Evolutionary conservation across 2,113 vertebrate genomes (phyloP).

Genomic region (Erythrocercus mccallii): DNA sequence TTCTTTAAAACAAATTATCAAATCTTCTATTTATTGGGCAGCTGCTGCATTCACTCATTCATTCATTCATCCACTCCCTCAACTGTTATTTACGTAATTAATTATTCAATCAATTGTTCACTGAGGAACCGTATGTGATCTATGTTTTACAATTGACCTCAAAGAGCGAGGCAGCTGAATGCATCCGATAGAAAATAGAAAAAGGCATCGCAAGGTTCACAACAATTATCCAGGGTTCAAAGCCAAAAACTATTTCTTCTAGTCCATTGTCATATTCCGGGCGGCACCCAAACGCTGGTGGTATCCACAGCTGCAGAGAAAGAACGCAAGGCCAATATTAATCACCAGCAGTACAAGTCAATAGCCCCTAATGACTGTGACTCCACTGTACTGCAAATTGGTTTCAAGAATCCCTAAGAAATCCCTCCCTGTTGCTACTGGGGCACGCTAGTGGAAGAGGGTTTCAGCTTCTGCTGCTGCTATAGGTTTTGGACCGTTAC

Average conservation of each 20-base stretch:
- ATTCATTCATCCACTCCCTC: not conserved
- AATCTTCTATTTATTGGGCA: constrained; percentile 9
- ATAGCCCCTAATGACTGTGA: not conserved
- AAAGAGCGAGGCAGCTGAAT: constrained; percentile 92
- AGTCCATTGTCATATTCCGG: constrained; percentile 94
- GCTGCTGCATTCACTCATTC: constrained; percentile 1
- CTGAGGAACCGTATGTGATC: not conserved
- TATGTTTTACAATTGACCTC: constrained; percentile 91
- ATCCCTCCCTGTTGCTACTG: not conserved
- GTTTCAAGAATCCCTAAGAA: not conserved
- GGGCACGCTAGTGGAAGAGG: not conserved
- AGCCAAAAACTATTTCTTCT: constrained; percentile 91
- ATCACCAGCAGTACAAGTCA: not conserved
- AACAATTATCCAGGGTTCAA: constrained; percentile 91
- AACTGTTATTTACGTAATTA: constrained; percentile 15
- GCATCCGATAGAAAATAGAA: constrained; percentile 97
- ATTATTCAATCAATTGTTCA: constrained; percentile 15
- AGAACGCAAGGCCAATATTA: constrained; percentile 7
- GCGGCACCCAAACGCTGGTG: constrained; percentile 93
- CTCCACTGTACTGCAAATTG: not conserved
- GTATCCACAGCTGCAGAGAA: constrained; percentile 88
- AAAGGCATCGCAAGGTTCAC: constrained; percentile 96
- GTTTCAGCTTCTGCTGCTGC: not conserved
- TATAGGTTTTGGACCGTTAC: not conserved
- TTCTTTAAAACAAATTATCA: not conserved